Evolutionary conservation across 1,140 invertebrate genomes (phyloP).

Genomic region (Olivierus martensii): DNA sequence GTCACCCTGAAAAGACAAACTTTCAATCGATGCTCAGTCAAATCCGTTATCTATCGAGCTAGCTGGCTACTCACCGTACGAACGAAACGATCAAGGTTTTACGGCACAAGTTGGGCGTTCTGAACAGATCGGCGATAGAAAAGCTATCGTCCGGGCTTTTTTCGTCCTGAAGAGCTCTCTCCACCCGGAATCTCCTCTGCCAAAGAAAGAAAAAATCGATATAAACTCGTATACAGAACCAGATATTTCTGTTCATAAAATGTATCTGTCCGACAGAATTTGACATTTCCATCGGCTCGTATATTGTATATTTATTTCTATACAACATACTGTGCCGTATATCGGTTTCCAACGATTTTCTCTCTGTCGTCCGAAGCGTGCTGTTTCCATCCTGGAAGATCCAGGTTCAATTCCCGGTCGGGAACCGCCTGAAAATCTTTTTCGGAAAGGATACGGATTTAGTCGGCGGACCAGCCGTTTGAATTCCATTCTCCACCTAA

Average conservation of each 20-base stretch:
- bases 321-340: background rate
- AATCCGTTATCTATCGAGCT: too few relatives aligned
- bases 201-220: background rate
- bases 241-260: too few relatives aligned
- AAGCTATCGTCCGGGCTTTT: background rate
- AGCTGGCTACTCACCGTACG: conserved; percentile 15
- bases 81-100: conserved; percentile 16
- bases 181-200: conserved; percentile 6
- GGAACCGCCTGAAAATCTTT: too few relatives aligned
- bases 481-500: too few relatives aligned
- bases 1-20: conserved; percentile 38
- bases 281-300: background rate
- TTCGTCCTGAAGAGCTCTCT: conserved; percentile 7
- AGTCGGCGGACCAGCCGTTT: too few relatives aligned
- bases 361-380: background rate
- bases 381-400: background rate
- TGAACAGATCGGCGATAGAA: conserved; percentile 9
- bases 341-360: background rate
- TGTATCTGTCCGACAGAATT: background rate
- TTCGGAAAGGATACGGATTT: too few relatives aligned
- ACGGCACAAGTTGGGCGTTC: conserved; percentile 9
- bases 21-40: too few relatives aligned
- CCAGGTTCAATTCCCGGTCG: too few relatives aligned
- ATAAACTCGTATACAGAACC: too few relatives aligned
- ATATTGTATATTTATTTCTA: too few relatives aligned